These are phyloP conservation scores for Allophyes oxyacanthae DNA, from an alignment of 2,888 invertebrate species.

Conservation along the genomic window DNA sequence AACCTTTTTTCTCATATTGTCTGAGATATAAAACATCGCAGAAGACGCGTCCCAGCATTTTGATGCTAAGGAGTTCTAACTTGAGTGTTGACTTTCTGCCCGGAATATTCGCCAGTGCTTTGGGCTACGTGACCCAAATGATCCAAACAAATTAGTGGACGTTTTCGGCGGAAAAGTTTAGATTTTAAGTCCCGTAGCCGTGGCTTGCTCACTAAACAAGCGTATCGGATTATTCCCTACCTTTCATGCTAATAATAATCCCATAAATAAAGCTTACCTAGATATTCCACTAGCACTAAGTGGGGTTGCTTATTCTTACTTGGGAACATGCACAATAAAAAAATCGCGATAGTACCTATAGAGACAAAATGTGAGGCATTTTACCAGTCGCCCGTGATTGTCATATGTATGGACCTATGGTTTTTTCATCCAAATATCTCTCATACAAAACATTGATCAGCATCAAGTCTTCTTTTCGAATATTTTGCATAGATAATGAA, in stretches of 20 bases:
- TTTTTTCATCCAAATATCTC: no score
- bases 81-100: constrained; percentile 45
- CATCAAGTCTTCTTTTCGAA: no score
- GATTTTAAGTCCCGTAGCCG: constrained; percentile 18
- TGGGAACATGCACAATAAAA: no score
- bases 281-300: no score
- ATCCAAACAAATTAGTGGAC: constrained; percentile 51
- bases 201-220: constrained; percentile 8
- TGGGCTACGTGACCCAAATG: constrained; percentile 52
- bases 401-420: no score
- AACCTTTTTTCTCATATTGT: constrained; percentile 7
- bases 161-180: constrained; percentile 27
- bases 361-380: no score
- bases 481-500: neutral
- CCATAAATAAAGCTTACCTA: neutral
- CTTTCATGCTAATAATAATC: constrained; percentile 1
- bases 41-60: constrained; percentile 35
- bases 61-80: constrained; percentile 32
- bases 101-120: constrained; percentile 21
- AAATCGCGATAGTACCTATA: no score
- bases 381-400: no score
- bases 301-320: no score
- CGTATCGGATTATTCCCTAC: constrained; percentile 3
- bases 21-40: constrained; percentile 11
- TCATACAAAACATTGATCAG: no score